Evolutionary conservation across 2,113 vertebrate genomes (phyloP), one percentile per base, ranked within the genome.

Genomic region (Pampusana beccarii): DNA sequence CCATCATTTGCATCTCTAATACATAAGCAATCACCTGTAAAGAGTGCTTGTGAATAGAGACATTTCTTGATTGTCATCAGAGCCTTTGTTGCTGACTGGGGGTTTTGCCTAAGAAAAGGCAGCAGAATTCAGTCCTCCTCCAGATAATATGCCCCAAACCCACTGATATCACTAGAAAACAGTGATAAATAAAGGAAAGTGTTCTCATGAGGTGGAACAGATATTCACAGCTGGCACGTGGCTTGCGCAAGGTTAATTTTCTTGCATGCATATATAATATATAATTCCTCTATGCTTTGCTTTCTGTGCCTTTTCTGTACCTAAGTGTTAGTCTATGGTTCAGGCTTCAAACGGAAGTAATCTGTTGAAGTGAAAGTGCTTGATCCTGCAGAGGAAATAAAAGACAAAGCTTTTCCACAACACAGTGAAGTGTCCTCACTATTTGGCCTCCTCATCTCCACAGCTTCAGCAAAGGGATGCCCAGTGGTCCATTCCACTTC

Each of bases 261-360:
- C 50, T 36, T 72, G 84, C 58, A 21, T 40, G 88, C 61, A 88
- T 88, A 75, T 80, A 53, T 91, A 91, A 95, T 83, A 62, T 53
- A 92, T 70, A 57, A 93, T 73, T 90, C 81, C 54, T 91, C 57
- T 80, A 46, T 57, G 60, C 86, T 89, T 96, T 90, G 57, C 78
- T 72, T 96, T 85, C 92, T 9, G 0, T 66, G 62, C 26, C 75
- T 90, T 71, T 94, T 96, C 86, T 87, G 42, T 69, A 74, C 81
- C 92, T 82, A 48, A 95, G 74, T 9, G 0, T 95, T 91, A 92
- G 69, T 16, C 15, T 29, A 51, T 29, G 51, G 89, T n/a, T 89
- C 91, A 97, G 80, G 78, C 93, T 97, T 96, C 94, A 84, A 95
- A 95, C 88, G 92, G 87, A 86, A 94, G 89, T 90, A 95, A 96